A percentile compares a stretch with the other conserved stretches of the same genome.
phyloP scores from a whole-genome alignment of 2,888 invertebrate species.

The Aphidoletes aphidimyza region DNA sequence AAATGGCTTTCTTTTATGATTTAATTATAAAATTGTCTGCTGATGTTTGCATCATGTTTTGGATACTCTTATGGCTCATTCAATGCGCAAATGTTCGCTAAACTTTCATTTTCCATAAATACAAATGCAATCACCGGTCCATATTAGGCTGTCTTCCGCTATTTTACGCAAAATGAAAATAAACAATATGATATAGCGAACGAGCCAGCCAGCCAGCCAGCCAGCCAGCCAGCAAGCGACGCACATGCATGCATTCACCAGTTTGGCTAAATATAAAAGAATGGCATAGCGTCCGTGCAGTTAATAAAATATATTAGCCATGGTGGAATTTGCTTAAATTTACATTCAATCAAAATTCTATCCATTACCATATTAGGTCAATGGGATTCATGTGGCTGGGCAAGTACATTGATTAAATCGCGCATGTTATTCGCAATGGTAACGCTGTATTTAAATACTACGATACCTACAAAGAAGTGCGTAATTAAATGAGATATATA shows the following conservation, averaged over 20 bases:
- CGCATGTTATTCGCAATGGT: too few relatives aligned
- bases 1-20: conserved; percentile 37
- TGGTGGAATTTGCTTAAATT: conserved; percentile 48
- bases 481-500: background rate
- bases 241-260: background rate
- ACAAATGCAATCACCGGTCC: conserved; percentile 19
- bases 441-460: too few relatives aligned
- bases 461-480: background rate
- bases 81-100: background rate
- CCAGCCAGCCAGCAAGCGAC: background rate
- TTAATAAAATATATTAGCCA: conserved; percentile 34
- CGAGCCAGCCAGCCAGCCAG: background rate
- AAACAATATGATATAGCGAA: background rate
- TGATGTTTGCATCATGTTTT: conserved; percentile 37
- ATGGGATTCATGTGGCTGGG: conserved; percentile 10
- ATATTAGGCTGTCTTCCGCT: conserved; percentile 43
- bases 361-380: conserved; percentile 45
- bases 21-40: conserved; percentile 37
- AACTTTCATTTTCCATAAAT: conserved; percentile 53
- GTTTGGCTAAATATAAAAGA: too few relatives aligned
- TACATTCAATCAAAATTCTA: conserved; percentile 43
- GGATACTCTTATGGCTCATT: background rate
- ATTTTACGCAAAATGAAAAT: conserved; percentile 42
- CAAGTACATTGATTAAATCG: conserved; percentile 15
- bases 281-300: background rate